These are phyloP conservation scores for Psittacula derbiana DNA, from an alignment of 2,797 vertebrate genomes.

Conservation along the genomic window DNA sequence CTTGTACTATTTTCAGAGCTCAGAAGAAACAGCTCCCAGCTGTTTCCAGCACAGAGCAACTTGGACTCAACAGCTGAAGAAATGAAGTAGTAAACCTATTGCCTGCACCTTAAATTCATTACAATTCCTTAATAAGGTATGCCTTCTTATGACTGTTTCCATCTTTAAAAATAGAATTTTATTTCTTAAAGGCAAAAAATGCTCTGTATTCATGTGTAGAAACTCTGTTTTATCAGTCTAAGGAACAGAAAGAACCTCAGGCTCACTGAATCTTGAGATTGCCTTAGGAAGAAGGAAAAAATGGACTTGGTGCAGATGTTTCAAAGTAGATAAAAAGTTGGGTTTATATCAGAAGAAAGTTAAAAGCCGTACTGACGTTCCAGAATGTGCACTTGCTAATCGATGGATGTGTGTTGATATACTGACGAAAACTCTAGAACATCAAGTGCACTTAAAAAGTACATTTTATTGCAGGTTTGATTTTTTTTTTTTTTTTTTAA, in stretches of 20 bases:
- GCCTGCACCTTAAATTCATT: not conserved
- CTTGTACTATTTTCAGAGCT: not conserved
- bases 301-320: not conserved
- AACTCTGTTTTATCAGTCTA: not conserved
- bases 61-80: not conserved
- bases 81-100: not conserved
- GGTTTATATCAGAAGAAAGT: not conserved
- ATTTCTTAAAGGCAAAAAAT: not conserved
- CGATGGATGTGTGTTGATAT: not conserved
- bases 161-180: not conserved
- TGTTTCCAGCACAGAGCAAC: not conserved
- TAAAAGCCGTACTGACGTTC: not conserved
- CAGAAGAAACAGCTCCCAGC: not conserved
- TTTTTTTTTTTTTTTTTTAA: not conserved
- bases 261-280: not conserved
- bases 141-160: not conserved
- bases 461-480: not conserved
- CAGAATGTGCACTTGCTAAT: not conserved
- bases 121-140: not conserved
- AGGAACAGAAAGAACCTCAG: not conserved
- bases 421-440: not conserved
- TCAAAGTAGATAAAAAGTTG: not conserved
- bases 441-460: not conserved
- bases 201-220: not conserved
- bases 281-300: not conserved